Evolutionary conservation across 2,113 vertebrate species (phyloP), one percentile per base, ranked within the genome.

Genomic region (Macquaria ambigua): DNA sequence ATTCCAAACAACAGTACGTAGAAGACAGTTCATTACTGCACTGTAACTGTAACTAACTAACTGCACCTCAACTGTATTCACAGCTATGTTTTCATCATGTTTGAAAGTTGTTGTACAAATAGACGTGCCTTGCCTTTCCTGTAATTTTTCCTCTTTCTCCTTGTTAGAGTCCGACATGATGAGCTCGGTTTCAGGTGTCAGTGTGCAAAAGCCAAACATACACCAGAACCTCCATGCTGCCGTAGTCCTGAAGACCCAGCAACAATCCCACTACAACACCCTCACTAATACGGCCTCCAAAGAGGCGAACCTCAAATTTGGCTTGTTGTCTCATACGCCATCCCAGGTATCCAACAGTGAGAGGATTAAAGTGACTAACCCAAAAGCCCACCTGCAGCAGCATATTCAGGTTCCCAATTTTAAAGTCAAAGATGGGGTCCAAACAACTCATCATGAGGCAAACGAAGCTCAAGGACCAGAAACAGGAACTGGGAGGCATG

Each of bases 81-180:
- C 25, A 2, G 10, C 52, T 56, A n/a, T n/a, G 39, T 25, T 37
- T 46, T 1, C 8, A 16, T 61, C 73, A 62, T 28, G 18, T 62
- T 48, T 34, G 9, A 62, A 62, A 50, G 41, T 31, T 23, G 25
- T 56, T 21, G 8, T 8, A 59, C 8, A 28, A 28, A 59, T 1
- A 56, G 2, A 16, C 39, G 14, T 59, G 3, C 0, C 21, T 41
- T 41, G 34, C 37, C 37, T 3, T 55, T n/a, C n/a, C n/a, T 2
- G 14, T 39, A 39, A 23, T 46, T 28, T 81, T 66, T 46, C 1
- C 6, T 62, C 6, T 56, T 58, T 81, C 11, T 75, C 34, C 1
- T 14, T 78, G 48, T 66, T 48, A 94, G 94, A 91, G 62, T 90
- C 81, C 0, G 94, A 94, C 84, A 89, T 94, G 50, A 94, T 92